Evolutionary conservation across 2,113 vertebrate species (phyloP).

Genomic region (Parotia lawesii): DNA sequence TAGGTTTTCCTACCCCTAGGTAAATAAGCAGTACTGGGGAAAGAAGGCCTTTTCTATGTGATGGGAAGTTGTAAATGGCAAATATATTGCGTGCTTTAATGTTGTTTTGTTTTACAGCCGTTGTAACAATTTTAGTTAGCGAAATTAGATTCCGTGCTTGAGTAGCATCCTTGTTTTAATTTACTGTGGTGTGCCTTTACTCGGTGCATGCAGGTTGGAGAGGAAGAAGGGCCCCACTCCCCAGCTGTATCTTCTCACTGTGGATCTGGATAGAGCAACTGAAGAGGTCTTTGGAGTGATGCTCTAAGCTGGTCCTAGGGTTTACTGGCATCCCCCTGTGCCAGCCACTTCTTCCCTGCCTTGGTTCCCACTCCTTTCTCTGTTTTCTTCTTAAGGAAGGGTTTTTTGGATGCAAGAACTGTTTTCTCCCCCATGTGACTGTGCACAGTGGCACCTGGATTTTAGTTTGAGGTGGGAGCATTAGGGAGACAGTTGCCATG

Average conservation of each 20-base stretch:
- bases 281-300: neutral
- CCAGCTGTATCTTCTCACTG: accelerated
- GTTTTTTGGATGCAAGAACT: neutral
- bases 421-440: neutral
- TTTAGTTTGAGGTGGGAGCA: neutral
- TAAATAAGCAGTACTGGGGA: neutral
- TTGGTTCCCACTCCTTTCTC: neutral
- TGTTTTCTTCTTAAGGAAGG: neutral
- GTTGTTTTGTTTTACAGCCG: neutral
- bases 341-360: neutral
- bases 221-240: neutral
- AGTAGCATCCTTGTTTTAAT: conserved; percentile 21
- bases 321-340: neutral
- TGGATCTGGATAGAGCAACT: neutral
- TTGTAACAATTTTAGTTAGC: neutral
- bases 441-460: neutral
- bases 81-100: neutral
- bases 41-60: accelerated
- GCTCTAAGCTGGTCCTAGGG: neutral
- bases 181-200: neutral
- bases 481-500: neutral
- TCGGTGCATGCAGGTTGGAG: accelerated
- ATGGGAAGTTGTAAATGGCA: neutral
- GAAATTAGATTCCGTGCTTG: conserved; percentile 31
- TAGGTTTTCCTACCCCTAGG: neutral